Base-by-base conservation (phyloP, 2,113 vertebrate genomes). In the Rhinogobius similis region DNA sequence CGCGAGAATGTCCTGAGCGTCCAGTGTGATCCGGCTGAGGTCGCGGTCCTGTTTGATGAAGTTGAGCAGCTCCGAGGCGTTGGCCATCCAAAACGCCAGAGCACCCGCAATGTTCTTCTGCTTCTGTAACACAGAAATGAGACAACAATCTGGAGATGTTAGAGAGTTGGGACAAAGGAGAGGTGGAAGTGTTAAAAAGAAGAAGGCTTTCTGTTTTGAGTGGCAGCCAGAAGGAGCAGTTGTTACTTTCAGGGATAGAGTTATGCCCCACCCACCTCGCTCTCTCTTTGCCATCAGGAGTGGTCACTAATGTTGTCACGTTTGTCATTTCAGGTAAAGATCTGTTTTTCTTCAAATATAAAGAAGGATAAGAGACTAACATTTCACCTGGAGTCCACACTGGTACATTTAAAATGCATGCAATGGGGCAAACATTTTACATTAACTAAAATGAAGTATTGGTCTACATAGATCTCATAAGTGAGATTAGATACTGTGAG, bases 31-130 rank as follows among this genome's bases (percentile, higher is more conserved):
- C 38, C 96, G 95, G 29, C 95, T 98, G 20, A 99, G 94, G 84
- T 99, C 97, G 65, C 94, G 86, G 87, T 99, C 98, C 91, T 99
- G 98, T 79, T 99, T 99, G 85, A 99, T 87, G 83, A 99, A 99
- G 91, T 99, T 99, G 78, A 99, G 93, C 50, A 99, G 93, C 76
- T 99, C 98, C 0, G 98, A 99, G 11, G 98, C 97, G 50, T 99
- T 99, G 81, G 97, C 98, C 98, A 99, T 99, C 98, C 98, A 99
- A 89, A 99, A 99, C 50, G 97, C 98, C 90, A 99, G 96, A 1
- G 98, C 96, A 16, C 98, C 97, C 0, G 98, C 98, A 3, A 99
- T 99, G 87, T 98, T 98, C 92, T 99, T 99, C 92, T 99, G 97
- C 77, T 99, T 99, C 98, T 99, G 94, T 62, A 91, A 82, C 0